Base-by-base conservation (phyloP, 2,888 invertebrate genomes). In the Trileptium ribeirensis region DNA sequence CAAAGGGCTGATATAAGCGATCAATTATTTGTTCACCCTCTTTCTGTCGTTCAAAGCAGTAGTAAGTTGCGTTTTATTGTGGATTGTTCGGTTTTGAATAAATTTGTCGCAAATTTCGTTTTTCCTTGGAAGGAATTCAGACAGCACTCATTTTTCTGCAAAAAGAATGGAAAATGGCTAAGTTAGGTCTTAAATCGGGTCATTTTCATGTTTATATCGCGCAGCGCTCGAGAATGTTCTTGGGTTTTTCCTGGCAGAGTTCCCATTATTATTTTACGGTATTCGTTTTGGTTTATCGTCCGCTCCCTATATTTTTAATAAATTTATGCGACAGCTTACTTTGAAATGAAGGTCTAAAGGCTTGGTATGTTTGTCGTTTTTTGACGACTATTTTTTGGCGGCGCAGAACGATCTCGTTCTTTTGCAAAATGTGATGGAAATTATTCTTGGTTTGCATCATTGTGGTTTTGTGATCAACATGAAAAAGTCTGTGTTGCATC, bases 181-280 rank as follows among this genome's bases (percentile, higher is more conserved):
- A 70, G 36, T 8, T 70, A 19, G 70, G 36, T 29, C 29, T 70
- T 15, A 70, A 70, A 70, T 70, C 70, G 8, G 70, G 70, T 33
- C 36, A 70, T 70, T 70, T 70, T 70, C 70, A 70, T 70, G 70
- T 70, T 70, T 31, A 70, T 36, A 70, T 70, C 36, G 8, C 29
- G 15, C 8, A 15, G 8, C 29, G 29, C 8, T 70, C 8, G 15
- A 31, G 36, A 70, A 70, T 33, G 36, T 70, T 19, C 36, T 36
- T 70, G 15, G 70, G 70, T 8, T 70, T 70, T 70, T 15, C 8
- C 15, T 70, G 70, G 70, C 33, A 19, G 29, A 8, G 8, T 15
- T 15, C 8, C 8, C 33, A 70, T 70, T 70, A 15, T 70, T 19
- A 33, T 15, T 70, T 70, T n/a, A 70, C 70, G 15, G 70, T 70